Evolutionary conservation across 2,113 vertebrate genomes (phyloP), one percentile per base, ranked within the genome.

Genomic region (Glaucomys volans): DNA sequence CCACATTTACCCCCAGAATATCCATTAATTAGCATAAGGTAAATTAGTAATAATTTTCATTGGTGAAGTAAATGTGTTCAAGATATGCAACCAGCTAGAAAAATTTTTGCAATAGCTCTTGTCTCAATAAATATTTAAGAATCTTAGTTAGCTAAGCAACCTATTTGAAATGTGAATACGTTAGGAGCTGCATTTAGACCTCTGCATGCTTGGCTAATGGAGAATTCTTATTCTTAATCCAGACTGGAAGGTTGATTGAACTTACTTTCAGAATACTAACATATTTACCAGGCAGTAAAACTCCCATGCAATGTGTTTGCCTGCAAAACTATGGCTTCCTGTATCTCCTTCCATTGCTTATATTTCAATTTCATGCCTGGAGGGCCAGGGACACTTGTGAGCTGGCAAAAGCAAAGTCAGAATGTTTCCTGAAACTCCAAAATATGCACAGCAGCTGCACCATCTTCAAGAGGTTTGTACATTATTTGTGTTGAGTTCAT

Each of bases 1-100:
- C 37, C n/a, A 87, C 76, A 64, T 76, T 54, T 54, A 52, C 8
- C 1, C 62, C 32, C 18, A 12, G 26, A 59, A 57, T 4, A 71
- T n/a, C 35, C 16, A 54, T 54, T 90, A 86, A n/a, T 62, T 28
- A 62, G 9, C 9, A 62, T 26, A 62, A 52, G 17, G 20, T 59
- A 94, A 94, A 28, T 75, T n/a, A 91, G 35, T 67, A 44, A 88
- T 47, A 66, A 82, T 93, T 87, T 95, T 64, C 40, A 77, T 47
- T 82, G 50, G 93, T 59, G 42, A 95, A 95, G 37, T 85, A 10
- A 80, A 50, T 42, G 14, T 84, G 35, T n/a, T 88, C 37, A 88
- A 83, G 64, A 84, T 24, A 79, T 26, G 5, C 52, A 24, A 37
- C 57, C 75, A 88, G 71, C 9, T 52, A 28, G 28, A 71, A 87